Evolutionary conservation across 2,797 vertebrate species (phyloP).

Genomic region (Yasuhikotakia modesta): DNA sequence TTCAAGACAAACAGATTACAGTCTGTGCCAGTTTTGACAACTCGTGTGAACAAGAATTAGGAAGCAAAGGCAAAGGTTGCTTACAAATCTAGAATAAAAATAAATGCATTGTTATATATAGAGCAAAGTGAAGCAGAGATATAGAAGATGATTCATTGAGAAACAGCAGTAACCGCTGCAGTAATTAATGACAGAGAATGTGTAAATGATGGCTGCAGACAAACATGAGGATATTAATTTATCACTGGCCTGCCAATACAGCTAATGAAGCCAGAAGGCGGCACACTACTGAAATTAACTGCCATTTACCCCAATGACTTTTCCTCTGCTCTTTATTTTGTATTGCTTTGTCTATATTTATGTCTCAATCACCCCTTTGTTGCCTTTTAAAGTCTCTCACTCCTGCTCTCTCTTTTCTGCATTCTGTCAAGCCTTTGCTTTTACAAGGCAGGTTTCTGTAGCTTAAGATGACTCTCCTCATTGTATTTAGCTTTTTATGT

Average conservation of each 20-base stretch:
- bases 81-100: background rate
- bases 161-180: slow-evolving; percentile 47
- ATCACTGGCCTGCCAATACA: slow-evolving; percentile 74
- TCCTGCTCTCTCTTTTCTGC: slow-evolving; percentile 11
- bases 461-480: background rate
- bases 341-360: slow-evolving; percentile 34
- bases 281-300: slow-evolving; percentile 75
- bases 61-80: background rate
- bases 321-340: slow-evolving; percentile 11
- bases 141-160: slow-evolving; percentile 11
- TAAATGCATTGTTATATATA: background rate
- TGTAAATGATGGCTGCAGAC: slow-evolving; percentile 68
- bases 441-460: slow-evolving; percentile 25
- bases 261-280: slow-evolving; percentile 76
- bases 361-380: slow-evolving; percentile 42
- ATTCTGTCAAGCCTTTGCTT: slow-evolving; percentile 31
- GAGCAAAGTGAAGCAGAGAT: slow-evolving; percentile 7
- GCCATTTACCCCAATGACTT: slow-evolving; percentile 62
- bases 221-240: slow-evolving; percentile 73
- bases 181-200: slow-evolving; percentile 62
- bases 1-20: slow-evolving; percentile 13
- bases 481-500: slow-evolving; percentile 48
- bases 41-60: slow-evolving; percentile 1
- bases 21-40: slow-evolving; percentile 19
- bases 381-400: slow-evolving; percentile 17